Base-by-base conservation (phyloP, 2,797 vertebrate genomes). In the Mormyrus proboscirostris region DNA sequence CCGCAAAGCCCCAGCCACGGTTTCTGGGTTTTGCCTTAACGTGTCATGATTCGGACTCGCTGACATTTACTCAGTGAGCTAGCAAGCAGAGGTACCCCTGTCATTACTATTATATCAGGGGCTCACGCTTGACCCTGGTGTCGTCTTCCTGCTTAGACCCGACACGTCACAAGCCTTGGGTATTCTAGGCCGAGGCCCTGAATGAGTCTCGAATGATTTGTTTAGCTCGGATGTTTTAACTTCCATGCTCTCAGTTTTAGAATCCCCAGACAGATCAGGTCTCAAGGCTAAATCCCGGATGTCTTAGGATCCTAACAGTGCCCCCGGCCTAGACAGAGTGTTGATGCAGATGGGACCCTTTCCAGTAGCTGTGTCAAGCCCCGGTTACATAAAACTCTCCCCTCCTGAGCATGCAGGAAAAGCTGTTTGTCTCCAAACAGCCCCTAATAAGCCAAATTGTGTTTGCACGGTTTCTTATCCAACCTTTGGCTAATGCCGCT, bases 31-130 rank as follows among this genome's bases (percentile, higher is more conserved):
- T 55, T 16, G 44, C 29, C 41, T 84, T 89, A 49, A 84, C 79
- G 57, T 89, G 76, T 82, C 22, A 8, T 49, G 59, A 79, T 90
- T 38, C 47, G 44, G n/a, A 7, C 12, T 88, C n/a, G 33, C 73
- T 90, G 82, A 90, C 82, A 87, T 90, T 87, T 79, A 50, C 29
- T 86, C 89, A 49, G 44, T 44, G 6, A 16, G 84, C 6, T 2
- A 53, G 22, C 49, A 2, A 57, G 22, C 25, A 4, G 19, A 41
- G 7, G 85, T 53, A 9, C 29, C 8, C 38, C 14, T 65, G 41
- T 0, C 25, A 55, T 79, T 57, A 29, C 14, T 41, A 50, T 53
- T 86, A 86, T 53, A 29, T n/a, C 38, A 19, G 22, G 25, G 25
- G 4, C 59, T n/a, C 85, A 41, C 4, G 47, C 76, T 53, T 41